Conservation (phyloP, 2,113 vertebrate species). For the Piprites chloris region DNA sequence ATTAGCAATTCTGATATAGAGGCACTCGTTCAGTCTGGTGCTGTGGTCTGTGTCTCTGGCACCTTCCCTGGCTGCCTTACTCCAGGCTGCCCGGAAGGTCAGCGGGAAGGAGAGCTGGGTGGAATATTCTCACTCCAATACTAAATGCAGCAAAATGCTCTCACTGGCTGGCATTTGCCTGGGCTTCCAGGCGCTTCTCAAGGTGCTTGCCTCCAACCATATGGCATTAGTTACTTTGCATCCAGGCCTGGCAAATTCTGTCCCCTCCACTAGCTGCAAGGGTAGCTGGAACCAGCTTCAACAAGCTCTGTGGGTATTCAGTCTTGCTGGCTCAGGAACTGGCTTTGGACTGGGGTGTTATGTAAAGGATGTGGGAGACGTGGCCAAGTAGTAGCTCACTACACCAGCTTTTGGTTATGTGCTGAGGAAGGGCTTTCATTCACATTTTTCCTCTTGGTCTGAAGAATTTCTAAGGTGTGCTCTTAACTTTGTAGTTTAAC, state of each 20-base stretch:
- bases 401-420: rapidly evolving
- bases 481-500: not conserved
- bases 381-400: not conserved
- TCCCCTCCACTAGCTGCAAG: not conserved
- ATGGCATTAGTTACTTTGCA: not conserved
- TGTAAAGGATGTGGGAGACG: not conserved
- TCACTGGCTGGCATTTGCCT: not conserved
- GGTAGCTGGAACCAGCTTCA: not conserved
- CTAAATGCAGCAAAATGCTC: not conserved
- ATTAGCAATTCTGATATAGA: not conserved
- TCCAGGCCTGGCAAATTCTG: not conserved
- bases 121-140: rapidly evolving
- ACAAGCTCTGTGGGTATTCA: not conserved
- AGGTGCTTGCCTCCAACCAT: not conserved
- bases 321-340: not conserved
- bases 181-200: not conserved
- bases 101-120: not conserved
- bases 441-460: not conserved
- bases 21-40: rapidly evolving
- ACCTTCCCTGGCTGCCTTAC: not conserved
- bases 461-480: not conserved
- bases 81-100: not conserved
- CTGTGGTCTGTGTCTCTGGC: not conserved
- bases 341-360: not conserved
- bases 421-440: not conserved